phyloP scores from a whole-genome alignment of 2,888 invertebrate genomes.

The Koerneria pararmatus region DNA sequence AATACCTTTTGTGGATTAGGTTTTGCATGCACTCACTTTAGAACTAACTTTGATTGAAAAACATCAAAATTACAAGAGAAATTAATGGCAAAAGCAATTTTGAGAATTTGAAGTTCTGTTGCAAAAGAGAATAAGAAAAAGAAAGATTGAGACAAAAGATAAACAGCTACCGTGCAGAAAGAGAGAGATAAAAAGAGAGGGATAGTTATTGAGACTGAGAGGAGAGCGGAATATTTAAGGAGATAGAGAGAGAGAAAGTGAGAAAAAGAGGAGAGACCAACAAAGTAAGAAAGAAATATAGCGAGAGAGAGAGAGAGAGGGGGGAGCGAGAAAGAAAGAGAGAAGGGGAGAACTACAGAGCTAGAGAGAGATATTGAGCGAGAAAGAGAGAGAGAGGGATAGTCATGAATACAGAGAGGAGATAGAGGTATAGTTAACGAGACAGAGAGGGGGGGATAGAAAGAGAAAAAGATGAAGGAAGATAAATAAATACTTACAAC shows the following conservation, averaged over 20 bases:
- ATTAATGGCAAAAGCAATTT: too few relatives aligned
- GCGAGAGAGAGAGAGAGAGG: slow-evolving; percentile 2
- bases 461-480: slow-evolving; percentile 25
- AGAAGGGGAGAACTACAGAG: not conserved
- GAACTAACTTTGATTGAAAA: too few relatives aligned
- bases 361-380: not conserved
- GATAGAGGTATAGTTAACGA: too few relatives aligned
- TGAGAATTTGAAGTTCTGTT: too few relatives aligned
- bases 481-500: too few relatives aligned
- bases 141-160: not conserved
- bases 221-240: not conserved
- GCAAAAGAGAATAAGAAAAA: not conserved
- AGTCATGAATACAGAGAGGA: too few relatives aligned
- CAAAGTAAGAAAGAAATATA: slow-evolving; percentile 6
- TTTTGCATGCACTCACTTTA: too few relatives aligned
- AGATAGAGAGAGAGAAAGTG: not conserved
- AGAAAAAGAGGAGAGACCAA: not conserved
- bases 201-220: not conserved
- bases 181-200: not conserved
- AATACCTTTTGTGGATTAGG: too few relatives aligned
- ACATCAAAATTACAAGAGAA: too few relatives aligned
- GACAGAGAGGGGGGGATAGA: not conserved
- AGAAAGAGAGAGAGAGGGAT: slow-evolving; percentile 21
- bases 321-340: not conserved
- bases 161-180: too few relatives aligned